Evolutionary conservation across 2,113 vertebrate species (phyloP), one percentile per base, ranked within the genome.

Genomic region (Grantiella picta): DNA sequence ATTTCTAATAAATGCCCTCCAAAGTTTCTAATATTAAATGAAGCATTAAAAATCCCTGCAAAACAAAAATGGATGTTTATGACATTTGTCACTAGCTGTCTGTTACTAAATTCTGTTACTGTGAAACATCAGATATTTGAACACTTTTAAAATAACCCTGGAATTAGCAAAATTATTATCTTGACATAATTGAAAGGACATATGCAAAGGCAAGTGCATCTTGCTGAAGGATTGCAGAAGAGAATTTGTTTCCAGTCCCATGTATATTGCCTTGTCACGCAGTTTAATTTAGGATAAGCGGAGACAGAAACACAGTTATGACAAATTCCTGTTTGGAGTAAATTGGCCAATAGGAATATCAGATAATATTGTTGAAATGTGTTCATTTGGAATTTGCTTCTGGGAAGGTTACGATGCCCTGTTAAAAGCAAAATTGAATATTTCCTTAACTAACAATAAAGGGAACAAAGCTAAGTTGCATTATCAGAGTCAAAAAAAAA

Each of bases 1-100:
- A 76, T 95, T 86, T 88, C n/a, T 82, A 73, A 95, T 72, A 95
- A 90, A 82, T 12, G 8, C 31, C 82, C 17, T 60, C 40, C 11
- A 70, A 73, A 86, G 1, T 80, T 95, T 94, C 28, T 91, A 77
- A 40, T 78, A 90, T 64, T 73, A 94, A 96, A 91, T 94, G 53
- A 20, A 82, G 10, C 28, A 94, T 85, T 68, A 85, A 96, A 77
- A 78, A 20, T 1, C 0, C 11, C 33, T 56, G 60, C 11, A 27
- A 83, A 94, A 49, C 11, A 87, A 71, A 93, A 85, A 57, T 3
- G 5, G 6, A 20, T 82, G 14, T 38, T 95, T 86, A 93, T 52
- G 29, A 84, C 64, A 76, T 79, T 92, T 90, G 12, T 22, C 50
- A 71, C 35, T 77, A 45, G 31, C 52, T 87, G 17, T 78, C 66